Conservation (phyloP, 2,113 vertebrate genomes). For the Dolichallabes microphthalmus region DNA sequence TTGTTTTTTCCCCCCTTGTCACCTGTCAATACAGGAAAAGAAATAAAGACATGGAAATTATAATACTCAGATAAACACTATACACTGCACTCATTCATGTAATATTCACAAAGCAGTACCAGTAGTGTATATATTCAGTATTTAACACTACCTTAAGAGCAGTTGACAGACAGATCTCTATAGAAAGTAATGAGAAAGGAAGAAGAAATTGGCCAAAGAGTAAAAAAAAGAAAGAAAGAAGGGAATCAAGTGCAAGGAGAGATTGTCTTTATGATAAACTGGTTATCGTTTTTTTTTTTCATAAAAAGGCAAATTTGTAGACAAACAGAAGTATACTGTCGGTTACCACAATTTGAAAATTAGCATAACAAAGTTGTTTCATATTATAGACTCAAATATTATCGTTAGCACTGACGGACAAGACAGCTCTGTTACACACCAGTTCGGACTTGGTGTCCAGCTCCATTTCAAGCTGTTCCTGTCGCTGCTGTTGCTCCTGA, state of each 20-base stretch:
- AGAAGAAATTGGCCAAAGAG: conserved; percentile 67
- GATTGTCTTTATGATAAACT: neutral
- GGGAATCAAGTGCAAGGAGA: neutral
- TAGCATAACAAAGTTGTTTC: neutral
- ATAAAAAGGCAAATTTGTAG: neutral
- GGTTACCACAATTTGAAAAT: neutral
- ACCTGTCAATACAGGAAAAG: neutral
- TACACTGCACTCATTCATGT: neutral
- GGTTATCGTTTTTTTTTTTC: too few species aligned
- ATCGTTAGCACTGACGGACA: conserved; percentile 56
- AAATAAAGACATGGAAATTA: neutral
- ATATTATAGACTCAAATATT: neutral
- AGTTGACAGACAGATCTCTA: conserved; percentile 65
- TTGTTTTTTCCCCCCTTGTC: neutral
- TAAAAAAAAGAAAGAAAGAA: neutral
- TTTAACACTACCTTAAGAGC: conserved; percentile 68
- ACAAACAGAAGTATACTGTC: neutral
- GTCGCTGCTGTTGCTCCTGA: conserved; percentile 68
- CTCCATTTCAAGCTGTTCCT: conserved; percentile 70
- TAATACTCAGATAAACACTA: neutral
- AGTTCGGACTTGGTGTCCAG: conserved; percentile 79
- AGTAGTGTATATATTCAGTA: neutral
- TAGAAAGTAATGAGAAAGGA: conserved; percentile 69
- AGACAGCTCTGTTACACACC: conserved; percentile 63
- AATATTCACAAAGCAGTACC: neutral